Evolutionary conservation across 2,888 invertebrate genomes (phyloP), one percentile per base, ranked within the genome.

Genomic region (Drosophila anomelani): DNA sequence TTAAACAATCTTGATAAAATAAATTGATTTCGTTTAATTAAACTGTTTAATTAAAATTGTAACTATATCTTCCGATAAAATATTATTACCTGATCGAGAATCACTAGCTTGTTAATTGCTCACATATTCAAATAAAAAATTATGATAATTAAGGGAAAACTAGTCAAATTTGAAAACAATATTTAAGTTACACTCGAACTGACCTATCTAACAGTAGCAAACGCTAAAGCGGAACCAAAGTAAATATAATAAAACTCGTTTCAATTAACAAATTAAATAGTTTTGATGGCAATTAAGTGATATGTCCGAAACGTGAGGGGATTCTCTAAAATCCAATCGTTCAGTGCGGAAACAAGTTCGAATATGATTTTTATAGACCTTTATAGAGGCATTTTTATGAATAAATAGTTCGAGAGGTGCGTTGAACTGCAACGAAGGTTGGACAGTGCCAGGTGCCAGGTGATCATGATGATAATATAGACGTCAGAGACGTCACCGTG

Each of bases 341-440:
- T 55, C 49, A 64, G 69, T 54, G 49, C 84, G 82, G 82, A 83
- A 85, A 54, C 64, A 34, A 59, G 29, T 34, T 26, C 34, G 53
- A 39, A 43, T 67, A 69, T 81, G 57, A 80, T 55, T 69, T 79
- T 43, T 10, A 62, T 15, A n/a, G 57, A 80, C 53, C 66, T 79
- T 43, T 10, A 62, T 15, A n/a, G 34, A 43, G 54, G 36, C 23
- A 70, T 61, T 36, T 23, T 36, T 64, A 56, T 60, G 51, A 54
- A 38, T 41, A 29, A 8, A 29, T 29, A 70, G 26, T 23, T 49
- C 9, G 44, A 36, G 23, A 13, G 51, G 73, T 47, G 72, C 84
- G 74, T 82, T 84, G 87, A 87, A 85, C 84, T 77, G 79, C 79
- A 76, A 9, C 17, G 76, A 71, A 76, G 72, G 76, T 60, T 71